Evolutionary conservation across 2,113 vertebrate genomes (phyloP).

Genomic region (Elaphurus davidianus): DNA sequence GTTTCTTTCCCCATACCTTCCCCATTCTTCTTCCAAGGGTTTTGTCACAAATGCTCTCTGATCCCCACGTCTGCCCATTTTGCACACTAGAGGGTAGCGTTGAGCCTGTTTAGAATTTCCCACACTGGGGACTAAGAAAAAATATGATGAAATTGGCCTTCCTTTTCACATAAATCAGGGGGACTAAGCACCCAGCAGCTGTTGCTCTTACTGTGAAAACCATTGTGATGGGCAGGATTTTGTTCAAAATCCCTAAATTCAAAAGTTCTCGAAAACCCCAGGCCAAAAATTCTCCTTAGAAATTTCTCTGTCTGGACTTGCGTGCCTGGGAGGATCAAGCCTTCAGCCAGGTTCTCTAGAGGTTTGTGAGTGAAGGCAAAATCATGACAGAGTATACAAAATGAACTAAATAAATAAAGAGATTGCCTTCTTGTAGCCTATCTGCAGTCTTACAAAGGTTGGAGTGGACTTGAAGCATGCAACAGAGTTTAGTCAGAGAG

Average conservation of each 20-base stretch:
- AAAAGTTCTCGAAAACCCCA: slow-evolving; percentile 35
- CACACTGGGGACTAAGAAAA: rapidly evolving
- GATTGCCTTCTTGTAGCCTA: not conserved
- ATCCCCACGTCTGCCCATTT: not conserved
- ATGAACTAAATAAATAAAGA: not conserved
- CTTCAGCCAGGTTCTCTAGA: not conserved
- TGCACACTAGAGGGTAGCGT: slow-evolving; percentile 77
- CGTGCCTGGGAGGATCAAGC: not conserved
- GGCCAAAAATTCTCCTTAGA: not conserved
- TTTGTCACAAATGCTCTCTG: not conserved
- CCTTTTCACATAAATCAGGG: not conserved
- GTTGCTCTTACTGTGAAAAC: slow-evolving; percentile 32
- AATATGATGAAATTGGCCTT: not conserved
- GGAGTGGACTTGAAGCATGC: not conserved
- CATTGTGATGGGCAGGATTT: not conserved
- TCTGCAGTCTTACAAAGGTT: not conserved
- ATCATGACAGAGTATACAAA: not conserved
- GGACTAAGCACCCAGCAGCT: not conserved
- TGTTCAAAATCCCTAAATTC: slow-evolving; percentile 1
- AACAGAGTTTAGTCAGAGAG: not conserved
- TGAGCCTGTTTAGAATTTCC: slow-evolving; percentile 66
- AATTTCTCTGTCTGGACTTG: not conserved
- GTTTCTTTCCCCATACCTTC: not conserved
- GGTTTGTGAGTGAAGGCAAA: not conserved
- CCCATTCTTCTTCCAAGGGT: not conserved